Evolutionary conservation across 92 coral and sea anemone species (phyloP), one percentile per base, ranked within the genome.

Genomic region (Actinernus sp.): DNA sequence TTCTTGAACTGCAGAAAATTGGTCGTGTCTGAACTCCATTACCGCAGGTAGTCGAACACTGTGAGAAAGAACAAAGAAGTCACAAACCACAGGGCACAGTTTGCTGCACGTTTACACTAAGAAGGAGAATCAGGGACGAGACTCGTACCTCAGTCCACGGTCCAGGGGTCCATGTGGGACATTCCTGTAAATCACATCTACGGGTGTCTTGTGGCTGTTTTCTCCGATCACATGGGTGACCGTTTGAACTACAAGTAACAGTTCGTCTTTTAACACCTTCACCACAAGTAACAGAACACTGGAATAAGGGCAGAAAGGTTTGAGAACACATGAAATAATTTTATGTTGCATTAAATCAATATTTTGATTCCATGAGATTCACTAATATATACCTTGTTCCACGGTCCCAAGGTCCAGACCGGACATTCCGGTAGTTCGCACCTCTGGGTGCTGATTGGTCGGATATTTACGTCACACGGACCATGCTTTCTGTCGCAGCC

Each of bases 21-120:
- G 45, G 21, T 48, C 93, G 56, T 2, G 58, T 45, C 44, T 60
- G 60, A 6, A 64, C 37, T 45, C 96, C 98, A 18, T 63, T 55
- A 22, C 91, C 98, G 27, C 98, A 93, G 6, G 90, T 84, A 33
- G 60, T 76, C 26, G 98, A 89, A 49, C 98, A 93, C 93, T 89
- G 43, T 4, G 34, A 58, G 16, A 51, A 9, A 26, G n/a, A n/a
- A n/a, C n/a, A n/a, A n/a, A n/a, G n/a, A n/a, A n/a, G n/a, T n/a
- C n/a, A n/a, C n/a, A n/a, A n/a, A n/a, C n/a, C n/a, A n/a, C n/a
- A n/a, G n/a, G n/a, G n/a, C n/a, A n/a, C n/a, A n/a, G n/a, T n/a
- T n/a, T n/a, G n/a, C n/a, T n/a, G n/a, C n/a, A n/a, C n/a, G n/a
- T n/a, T n/a, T n/a, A n/a, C n/a, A n/a, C n/a, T n/a, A n/a, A n/a